phyloP scores from a whole-genome alignment of 2,797 vertebrate genomes.

The Sebastes melanostomus region DNA sequence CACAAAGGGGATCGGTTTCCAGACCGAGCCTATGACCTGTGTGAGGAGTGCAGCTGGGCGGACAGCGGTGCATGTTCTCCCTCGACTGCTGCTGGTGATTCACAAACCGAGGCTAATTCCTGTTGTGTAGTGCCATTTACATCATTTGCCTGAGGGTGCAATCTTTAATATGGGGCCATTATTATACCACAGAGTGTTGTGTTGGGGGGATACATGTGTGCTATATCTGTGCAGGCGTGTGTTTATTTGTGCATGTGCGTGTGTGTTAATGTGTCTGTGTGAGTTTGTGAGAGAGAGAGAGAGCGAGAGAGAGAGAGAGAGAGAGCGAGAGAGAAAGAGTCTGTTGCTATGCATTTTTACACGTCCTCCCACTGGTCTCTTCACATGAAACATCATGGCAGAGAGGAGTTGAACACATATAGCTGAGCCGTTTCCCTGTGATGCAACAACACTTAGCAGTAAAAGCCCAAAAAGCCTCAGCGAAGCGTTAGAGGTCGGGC shows the following conservation, averaged over 20 bases:
- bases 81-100: conserved; percentile 43
- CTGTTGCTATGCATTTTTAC: conserved; percentile 83
- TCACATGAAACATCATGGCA: conserved; percentile 66
- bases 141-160: conserved; percentile 61
- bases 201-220: conserved; percentile 30
- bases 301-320: conserved; percentile 26
- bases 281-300: conserved; percentile 13
- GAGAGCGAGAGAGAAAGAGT: conserved; percentile 55
- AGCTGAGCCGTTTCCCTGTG: conserved; percentile 42
- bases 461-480: conserved; percentile 43
- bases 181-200: conserved; percentile 52
- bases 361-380: conserved; percentile 76
- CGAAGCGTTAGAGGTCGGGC: conserved; percentile 17
- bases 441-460: conserved; percentile 57
- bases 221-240: conserved; percentile 47
- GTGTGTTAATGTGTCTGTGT: conserved; percentile 29
- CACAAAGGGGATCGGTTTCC: conserved; percentile 17
- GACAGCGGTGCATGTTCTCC: conserved; percentile 22
- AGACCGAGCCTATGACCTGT: conserved; percentile 35
- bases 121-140: conserved; percentile 60
- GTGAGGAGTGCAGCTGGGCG: conserved; percentile 24
- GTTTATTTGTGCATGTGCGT: conserved; percentile 53
- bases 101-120: conserved; percentile 65
- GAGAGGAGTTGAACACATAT: conserved; percentile 58
- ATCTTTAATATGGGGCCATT: conserved; percentile 59